Base-by-base conservation (phyloP, 2,797 vertebrate genomes). In the Hydrolagus colliei region DNA sequence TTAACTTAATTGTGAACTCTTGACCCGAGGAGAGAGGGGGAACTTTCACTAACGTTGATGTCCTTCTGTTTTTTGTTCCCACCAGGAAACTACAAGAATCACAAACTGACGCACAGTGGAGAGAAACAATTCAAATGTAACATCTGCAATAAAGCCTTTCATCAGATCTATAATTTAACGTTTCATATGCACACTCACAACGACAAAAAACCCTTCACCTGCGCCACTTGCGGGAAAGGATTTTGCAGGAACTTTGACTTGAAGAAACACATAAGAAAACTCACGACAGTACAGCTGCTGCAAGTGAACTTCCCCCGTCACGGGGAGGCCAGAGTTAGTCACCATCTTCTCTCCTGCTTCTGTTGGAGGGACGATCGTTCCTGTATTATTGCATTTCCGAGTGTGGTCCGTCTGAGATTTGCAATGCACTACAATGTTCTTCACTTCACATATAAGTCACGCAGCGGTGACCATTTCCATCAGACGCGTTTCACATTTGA, bases 131-230 rank as follows among this genome's bases (percentile, higher is more conserved):
- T 95, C 89, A 96, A 96, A 87, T 96, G 96, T 86, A 96, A 94
- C 73, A 94, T 96, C 87, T 97, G 96, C 90, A 97, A 95, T 92
- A 96, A 97, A 91, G 96, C 96, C 88, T 97, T 97, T 89, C 96
- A 97, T 89, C 96, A 96, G 92, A 92, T 97, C 89, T 97, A 97
- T 91, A 97, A 97, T 88, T 91, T 97, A 88, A 96, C 96, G 86
- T 97, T 97, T 90, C 96, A 97, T 91, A 97, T 97, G 96, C 96
- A 97, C 92, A 97, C 96, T 65, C 96, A 97, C 93, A 97, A 96
- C 84, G 96, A 97, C 92, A 96, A 96, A 93, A 97, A 96, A 91
- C 96, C 96, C 86, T 96, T 96, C 90, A 96, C 95, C 18, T 97
- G 96, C 86, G 92, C 92, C 89, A 95, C 95, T 89, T 97, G 96